These are phyloP conservation scores for Crematogaster levior DNA, from an alignment of 2,888 invertebrate genomes.

Conservation along the genomic window DNA sequence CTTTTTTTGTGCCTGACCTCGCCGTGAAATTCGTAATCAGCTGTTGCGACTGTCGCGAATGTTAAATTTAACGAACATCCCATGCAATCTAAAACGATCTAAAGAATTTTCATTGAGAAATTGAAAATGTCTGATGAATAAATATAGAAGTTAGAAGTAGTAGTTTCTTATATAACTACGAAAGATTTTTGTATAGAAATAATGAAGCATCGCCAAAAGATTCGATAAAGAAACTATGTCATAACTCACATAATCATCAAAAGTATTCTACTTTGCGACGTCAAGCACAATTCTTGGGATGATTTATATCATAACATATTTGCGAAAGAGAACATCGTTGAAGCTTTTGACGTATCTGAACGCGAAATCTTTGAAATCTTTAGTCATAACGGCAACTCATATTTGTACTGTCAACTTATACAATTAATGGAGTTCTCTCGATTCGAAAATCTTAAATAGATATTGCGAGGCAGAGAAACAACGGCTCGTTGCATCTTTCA, in stretches of 20 bases:
- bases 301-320: not conserved
- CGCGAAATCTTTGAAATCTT: not conserved
- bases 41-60: not conserved
- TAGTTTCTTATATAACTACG: not conserved
- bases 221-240: not conserved
- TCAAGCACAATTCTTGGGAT: not conserved
- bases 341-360: not conserved
- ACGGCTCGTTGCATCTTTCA: not conserved
- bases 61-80: not conserved
- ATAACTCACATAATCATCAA: slow-evolving; percentile 2
- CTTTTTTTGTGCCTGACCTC: slow-evolving; percentile 21
- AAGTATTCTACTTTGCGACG: slow-evolving; percentile 5
- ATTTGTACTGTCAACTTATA: not conserved
- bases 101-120: not conserved
- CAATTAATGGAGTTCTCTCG: not conserved
- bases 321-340: not conserved
- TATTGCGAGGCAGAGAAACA: not conserved
- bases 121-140: not conserved
- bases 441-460: not conserved
- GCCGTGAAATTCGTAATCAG: slow-evolving; percentile 33
- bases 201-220: not conserved
- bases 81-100: not conserved
- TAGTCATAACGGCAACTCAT: not conserved
- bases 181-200: not conserved
- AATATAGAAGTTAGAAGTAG: not conserved